A percentile compares a stretch with the other conserved stretches of the same genome.
Evolutionary conservation across 2,797 vertebrate genomes (phyloP).

Genomic region (Pogonophryne albipinna): DNA sequence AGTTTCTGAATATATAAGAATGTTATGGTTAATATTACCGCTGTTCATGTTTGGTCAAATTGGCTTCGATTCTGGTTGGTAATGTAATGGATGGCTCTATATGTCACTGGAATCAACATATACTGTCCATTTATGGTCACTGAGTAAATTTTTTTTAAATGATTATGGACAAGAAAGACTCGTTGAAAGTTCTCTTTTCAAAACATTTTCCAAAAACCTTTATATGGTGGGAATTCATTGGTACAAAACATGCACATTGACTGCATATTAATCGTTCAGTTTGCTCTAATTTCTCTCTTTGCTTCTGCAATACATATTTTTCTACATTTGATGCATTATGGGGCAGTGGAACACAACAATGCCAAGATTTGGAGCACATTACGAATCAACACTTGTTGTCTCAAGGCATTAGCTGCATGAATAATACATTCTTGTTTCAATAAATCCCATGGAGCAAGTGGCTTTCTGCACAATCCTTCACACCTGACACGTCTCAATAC

Average conservation of each 20-base stretch:
- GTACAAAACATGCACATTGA: conserved; percentile 9
- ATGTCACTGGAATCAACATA: not conserved
- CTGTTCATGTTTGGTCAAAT: not conserved
- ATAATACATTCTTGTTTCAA: conserved; percentile 32
- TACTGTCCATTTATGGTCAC: not conserved
- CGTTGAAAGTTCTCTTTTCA: not conserved
- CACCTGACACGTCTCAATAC: conserved; percentile 19
- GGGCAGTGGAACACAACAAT: not conserved
- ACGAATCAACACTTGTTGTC: conserved; percentile 12
- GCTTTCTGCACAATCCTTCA: conserved; percentile 10
- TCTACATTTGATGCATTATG: not conserved
- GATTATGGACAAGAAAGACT: not conserved
- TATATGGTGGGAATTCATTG: conserved; percentile 4
- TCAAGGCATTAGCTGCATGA: conserved; percentile 15
- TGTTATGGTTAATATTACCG: not conserved
- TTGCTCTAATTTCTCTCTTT: conserved; percentile 13
- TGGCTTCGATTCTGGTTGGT: not conserved
- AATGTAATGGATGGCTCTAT: not conserved
- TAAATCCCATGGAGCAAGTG: conserved; percentile 16
- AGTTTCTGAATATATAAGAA: not conserved
- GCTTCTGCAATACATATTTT: conserved; percentile 4
- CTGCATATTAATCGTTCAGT: conserved; percentile 10
- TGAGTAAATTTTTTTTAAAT: not conserved
- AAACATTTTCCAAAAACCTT: not conserved
- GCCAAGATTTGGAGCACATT: conserved; percentile 20